Base-by-base conservation (phyloP, 2,113 vertebrate species). In the Recurvirostra avosetta region DNA sequence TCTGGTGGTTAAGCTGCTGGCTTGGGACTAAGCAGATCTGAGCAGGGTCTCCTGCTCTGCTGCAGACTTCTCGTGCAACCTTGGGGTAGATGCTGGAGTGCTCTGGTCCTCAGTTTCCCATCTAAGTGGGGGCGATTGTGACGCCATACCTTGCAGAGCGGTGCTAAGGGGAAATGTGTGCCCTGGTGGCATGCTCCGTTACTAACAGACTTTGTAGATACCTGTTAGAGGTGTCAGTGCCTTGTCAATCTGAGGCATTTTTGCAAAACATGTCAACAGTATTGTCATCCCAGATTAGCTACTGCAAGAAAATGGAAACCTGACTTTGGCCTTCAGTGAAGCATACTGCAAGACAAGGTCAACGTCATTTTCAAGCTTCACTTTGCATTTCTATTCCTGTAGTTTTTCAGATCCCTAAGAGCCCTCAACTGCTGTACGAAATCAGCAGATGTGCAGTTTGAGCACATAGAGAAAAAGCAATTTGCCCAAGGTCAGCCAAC, bases 381-480 rank as follows among this genome's bases (percentile, higher is more conserved):
- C 63, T 70, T 11, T 1, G 71, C 53, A 0, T 36, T 88, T 32
- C 36, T 29, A 15, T 3, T 9, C 67, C 76, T 8, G 0, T 3
- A 1, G 15, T 2, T 49, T 15, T 9, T 2, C 15, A 23, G 0
- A 6, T 25, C 40, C 40, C 53, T 6, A 9, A 1, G 43, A 81
- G 74, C 50, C 0, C 45, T 6, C 30, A 5, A 1, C 0, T 1
- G 45, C 68, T 2, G 74, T 3, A 5, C 3, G 83, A 14, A 40
- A 67, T 8, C 38, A 18, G 71, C 91, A 79, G 83, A 52, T 34
- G 90, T 36, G 92, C 93, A 25, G 41, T 1, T 36, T 16, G 52
- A 56, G 79, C 86, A 53, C 76, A 9, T 0, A 34, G 43, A 52
- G 40, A 23, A 6, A 52, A 1, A 50, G 13, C 6, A 6, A 4